phyloP scores from a whole-genome alignment of 2,888 invertebrate species.

The Blomia tropicalis region DNA sequence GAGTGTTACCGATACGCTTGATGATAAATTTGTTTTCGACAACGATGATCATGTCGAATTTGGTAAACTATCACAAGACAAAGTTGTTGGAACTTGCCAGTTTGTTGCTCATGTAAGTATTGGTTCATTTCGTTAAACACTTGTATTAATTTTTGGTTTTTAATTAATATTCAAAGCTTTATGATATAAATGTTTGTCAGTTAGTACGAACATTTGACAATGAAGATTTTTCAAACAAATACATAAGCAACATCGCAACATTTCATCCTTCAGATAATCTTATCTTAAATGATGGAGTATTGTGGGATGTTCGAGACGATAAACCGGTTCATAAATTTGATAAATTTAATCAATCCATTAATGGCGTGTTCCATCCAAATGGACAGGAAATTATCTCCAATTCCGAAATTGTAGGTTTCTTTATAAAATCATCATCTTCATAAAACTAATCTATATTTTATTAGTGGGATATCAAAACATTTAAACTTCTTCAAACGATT shows the following conservation, averaged over 20 bases:
- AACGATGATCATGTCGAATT: conserved; percentile 71
- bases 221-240: conserved; percentile 73
- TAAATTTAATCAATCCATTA: conserved; percentile 82
- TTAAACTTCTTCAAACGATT: conserved; percentile 80
- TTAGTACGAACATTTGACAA: conserved; percentile 52
- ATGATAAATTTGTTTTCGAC: conserved; percentile 37
- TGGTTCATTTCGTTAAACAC: neutral
- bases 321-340: conserved; percentile 90
- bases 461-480: conserved; percentile 87
- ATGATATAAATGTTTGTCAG: conserved; percentile 66
- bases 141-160: neutral
- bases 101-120: conserved; percentile 55
- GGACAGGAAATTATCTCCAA: conserved; percentile 91
- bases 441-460: conserved; percentile 11
- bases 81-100: conserved; percentile 70
- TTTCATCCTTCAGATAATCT: conserved; percentile 85
- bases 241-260: conserved; percentile 79
- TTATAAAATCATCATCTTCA: conserved; percentile 10
- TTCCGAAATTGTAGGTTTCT: conserved; percentile 53
- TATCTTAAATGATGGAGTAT: conserved; percentile 82
- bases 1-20: conserved; percentile 42
- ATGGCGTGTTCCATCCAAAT: conserved; percentile 89
- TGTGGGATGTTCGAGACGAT: conserved; percentile 73
- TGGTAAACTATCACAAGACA: conserved; percentile 61
- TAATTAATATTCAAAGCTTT: conserved; percentile 45